Base-by-base conservation (phyloP, 2,888 invertebrate genomes). In the Drosophila gaucha region DNA sequence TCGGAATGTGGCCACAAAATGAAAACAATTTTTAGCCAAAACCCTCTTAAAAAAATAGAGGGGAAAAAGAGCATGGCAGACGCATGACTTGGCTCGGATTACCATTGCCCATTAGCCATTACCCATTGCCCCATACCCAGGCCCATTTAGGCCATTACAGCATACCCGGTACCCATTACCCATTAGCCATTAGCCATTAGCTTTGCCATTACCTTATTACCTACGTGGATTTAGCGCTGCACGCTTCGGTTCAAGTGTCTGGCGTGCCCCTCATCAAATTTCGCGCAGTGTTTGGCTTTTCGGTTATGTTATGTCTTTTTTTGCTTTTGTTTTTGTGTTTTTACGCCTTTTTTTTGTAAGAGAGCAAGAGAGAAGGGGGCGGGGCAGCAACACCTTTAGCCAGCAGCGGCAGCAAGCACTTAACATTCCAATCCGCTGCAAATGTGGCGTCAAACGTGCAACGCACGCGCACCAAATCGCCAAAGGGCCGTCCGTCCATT, bases 391-490 rank as follows among this genome's bases (percentile, higher is more conserved):
- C 73, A 72, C 67, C 71, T 71, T 71, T 44, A 38, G 35, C 46
- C 50, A 26, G 26, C 57, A 22, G 55, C 63, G 14, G 66, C 54
- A 38, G 57, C 24, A 51, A 64, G 74, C 74, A 73, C 76, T 78
- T 71, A 77, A 77, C 36, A 77, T 77, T 77, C 77, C 78, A 78
- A 59, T 49, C 58, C 47, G 57, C 59, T 63, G 52, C 63, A 66
- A 74, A 80, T 71, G 59, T 50, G 73, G 65, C 78, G 69, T 67
- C 74, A 77, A 80, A 77, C 67, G 65, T 60, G 72, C 60, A 56
- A 80, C 84, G 78, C 85, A 80, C 65, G 82, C 82, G 80, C 84
- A 84, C 60, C 71, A 74, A 83, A 79, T 74, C 50, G 62, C 68
- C 26, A 64, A 68, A 68, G 43, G 55, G 57, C 28, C 41, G 14